Percentiles rank a stretch among this genome's conserved stretches.
phyloP scores from a whole-genome alignment of 2,113 vertebrate species.

The Speoplatyrhinus poulsoni region DNA sequence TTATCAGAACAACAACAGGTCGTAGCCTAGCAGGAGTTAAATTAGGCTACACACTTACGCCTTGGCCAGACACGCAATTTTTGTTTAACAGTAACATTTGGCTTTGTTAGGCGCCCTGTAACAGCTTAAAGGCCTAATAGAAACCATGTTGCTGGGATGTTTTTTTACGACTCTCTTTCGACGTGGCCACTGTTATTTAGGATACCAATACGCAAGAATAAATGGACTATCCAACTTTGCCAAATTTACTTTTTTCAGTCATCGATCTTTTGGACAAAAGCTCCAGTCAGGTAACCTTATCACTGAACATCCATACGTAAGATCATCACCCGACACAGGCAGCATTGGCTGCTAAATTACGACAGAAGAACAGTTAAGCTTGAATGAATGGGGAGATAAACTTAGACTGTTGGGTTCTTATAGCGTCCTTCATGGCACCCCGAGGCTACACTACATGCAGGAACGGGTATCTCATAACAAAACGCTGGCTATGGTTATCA shows the following conservation, averaged over 20 bases:
- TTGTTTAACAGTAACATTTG: slow-evolving; percentile 17
- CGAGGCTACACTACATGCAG: too few relatives aligned
- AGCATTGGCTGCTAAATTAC: too few relatives aligned
- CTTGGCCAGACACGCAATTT: slow-evolving; percentile 47
- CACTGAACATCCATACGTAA: neutral
- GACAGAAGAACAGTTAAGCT: too few relatives aligned
- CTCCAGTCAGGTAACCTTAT: slow-evolving; percentile 48
- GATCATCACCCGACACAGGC: neutral
- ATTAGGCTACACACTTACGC: neutral
- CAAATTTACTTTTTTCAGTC: slow-evolving; percentile 11
- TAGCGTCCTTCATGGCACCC: too few relatives aligned
- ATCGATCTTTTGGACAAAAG: slow-evolving; percentile 4
- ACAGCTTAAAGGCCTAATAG: neutral
- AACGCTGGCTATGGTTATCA: too few relatives aligned
- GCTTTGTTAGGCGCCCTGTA: neutral
- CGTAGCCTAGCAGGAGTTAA: neutral
- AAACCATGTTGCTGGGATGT: slow-evolving; percentile 40
- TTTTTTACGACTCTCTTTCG: slow-evolving; percentile 22
- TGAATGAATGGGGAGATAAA: too few relatives aligned
- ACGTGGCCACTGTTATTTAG: slow-evolving; percentile 7
- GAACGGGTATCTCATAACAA: too few relatives aligned
- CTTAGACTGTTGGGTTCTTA: too few relatives aligned
- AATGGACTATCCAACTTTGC: neutral
- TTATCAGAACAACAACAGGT: neutral
- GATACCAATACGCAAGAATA: neutral